phyloP scores from a whole-genome alignment of 2,113 vertebrate genomes.

The Tachysurus vachellii region DNA sequence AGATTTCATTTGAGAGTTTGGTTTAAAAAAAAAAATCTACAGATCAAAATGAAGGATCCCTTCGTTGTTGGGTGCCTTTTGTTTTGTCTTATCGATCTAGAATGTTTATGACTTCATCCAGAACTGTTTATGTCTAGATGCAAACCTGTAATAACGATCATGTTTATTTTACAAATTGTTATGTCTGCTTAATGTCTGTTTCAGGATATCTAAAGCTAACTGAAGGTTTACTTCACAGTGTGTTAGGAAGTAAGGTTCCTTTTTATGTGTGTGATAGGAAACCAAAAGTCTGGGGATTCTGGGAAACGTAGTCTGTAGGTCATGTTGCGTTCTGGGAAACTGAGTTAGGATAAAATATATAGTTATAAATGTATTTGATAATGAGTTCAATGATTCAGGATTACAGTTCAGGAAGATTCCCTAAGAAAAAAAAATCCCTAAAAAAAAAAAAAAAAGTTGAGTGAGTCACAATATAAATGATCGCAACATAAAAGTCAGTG shows the following conservation, averaged over 20 bases:
- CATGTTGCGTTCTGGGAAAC: too few relatives aligned
- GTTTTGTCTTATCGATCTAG: not conserved
- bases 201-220: too few relatives aligned
- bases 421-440: not conserved
- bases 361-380: not conserved
- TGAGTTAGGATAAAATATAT: too few relatives aligned
- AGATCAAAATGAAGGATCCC: not conserved
- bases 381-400: not conserved
- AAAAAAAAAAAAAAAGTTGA: not conserved
- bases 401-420: not conserved
- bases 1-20: not conserved
- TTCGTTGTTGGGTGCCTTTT: not conserved
- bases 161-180: not conserved
- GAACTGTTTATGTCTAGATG: too few relatives aligned
- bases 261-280: too few relatives aligned
- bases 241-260: too few relatives aligned
- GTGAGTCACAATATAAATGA: not conserved
- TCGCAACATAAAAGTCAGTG: not conserved
- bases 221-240: too few relatives aligned
- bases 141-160: too few relatives aligned
- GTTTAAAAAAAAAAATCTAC: not conserved
- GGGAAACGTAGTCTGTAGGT: too few relatives aligned
- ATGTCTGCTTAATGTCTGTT: not conserved
- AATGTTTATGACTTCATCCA: not conserved
- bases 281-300: too few relatives aligned